Conservation (phyloP, 2,888 invertebrate genomes). For the Drosophila gaucha region DNA sequence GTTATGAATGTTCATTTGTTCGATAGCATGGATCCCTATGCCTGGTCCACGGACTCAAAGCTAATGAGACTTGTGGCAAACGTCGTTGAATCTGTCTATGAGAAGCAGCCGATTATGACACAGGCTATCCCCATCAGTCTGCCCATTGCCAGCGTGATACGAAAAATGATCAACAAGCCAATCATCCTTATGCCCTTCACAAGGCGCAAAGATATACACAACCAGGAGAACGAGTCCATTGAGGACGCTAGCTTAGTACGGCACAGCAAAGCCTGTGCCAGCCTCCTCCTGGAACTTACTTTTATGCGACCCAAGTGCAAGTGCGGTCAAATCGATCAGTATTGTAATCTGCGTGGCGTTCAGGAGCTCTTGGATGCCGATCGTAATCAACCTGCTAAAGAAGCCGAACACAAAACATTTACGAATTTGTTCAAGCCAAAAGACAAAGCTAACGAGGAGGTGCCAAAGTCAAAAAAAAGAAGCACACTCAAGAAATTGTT, state of each 20-base stretch:
- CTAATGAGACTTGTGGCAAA: neutral
- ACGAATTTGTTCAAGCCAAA: neutral
- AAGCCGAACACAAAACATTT: too few species aligned
- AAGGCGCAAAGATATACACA: slow-evolving; percentile 29
- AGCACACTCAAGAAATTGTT: neutral
- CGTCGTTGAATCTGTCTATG: slow-evolving; percentile 19
- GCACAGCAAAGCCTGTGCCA: slow-evolving; percentile 37
- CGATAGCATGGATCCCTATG: slow-evolving; percentile 25
- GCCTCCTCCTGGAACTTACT: slow-evolving; percentile 36
- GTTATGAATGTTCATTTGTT: slow-evolving; percentile 9
- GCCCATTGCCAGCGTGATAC: slow-evolving; percentile 53
- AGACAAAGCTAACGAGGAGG: rapidly evolving
- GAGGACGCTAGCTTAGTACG: slow-evolving; percentile 3
- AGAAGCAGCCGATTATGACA: slow-evolving; percentile 13
- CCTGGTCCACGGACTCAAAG: slow-evolving; percentile 21
- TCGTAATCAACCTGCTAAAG: neutral
- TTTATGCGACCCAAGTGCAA: slow-evolving; percentile 36
- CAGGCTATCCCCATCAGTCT: slow-evolving; percentile 25
- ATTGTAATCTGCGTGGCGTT: slow-evolving; percentile 37
- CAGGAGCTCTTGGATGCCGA: slow-evolving; percentile 19
- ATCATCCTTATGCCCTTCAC: slow-evolving; percentile 46
- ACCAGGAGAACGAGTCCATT: slow-evolving; percentile 43
- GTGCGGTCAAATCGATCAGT: slow-evolving; percentile 31
- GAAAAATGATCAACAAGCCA: slow-evolving; percentile 31
- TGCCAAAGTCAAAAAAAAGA: neutral